Evolutionary conservation across 1,140 invertebrate genomes (phyloP), one percentile per base, ranked within the genome.

Genomic region (Atta texana): DNA sequence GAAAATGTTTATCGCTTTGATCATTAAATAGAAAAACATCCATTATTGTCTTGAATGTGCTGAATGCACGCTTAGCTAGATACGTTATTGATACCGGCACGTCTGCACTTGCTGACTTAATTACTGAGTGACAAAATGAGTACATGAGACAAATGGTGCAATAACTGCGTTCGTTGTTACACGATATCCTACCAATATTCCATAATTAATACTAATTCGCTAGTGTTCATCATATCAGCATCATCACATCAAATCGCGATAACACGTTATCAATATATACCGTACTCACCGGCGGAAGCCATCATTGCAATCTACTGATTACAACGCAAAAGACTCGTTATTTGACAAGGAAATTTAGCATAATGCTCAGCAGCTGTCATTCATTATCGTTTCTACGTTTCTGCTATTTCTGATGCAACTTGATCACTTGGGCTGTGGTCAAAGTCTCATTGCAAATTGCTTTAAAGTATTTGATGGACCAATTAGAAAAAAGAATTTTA

Each of bases 281-380:
- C 31, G 7, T 61, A 49, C 69, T 84, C 39, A 84, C 80, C 55
- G 53, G 49, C 53, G 18, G 69, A 74, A 75, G 80, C n/a, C 69
- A 84, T 74, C 34, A 57, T 74, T 61, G 53, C 16, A 4, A 31
- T 8, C 14, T 57, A 24, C 5, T 4, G 39, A 4, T 21, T 39
- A 12, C 2, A 59, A n/a, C 28, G 21, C 12, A 3, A 49, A 0
- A 1, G 5, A 3, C 14, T 69, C n/a, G 3, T 53, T 12, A 51
- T 39, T 24, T 57, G 4, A 4, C 21, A 69, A 10, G 49, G 16
- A 16, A 39, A 55, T 4, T n/a, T 51, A 12, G 6, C 7, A 18
- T 14, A n/a, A 53, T 8, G 5, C n/a, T 55, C n/a, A 2, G 14
- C n/a, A 34, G 12, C 16, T n/a, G 24, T 12, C 14, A n/a, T 34